Conservation (phyloP, 1,140 invertebrate genomes). For the Yoshiicerus persimilis region DNA sequence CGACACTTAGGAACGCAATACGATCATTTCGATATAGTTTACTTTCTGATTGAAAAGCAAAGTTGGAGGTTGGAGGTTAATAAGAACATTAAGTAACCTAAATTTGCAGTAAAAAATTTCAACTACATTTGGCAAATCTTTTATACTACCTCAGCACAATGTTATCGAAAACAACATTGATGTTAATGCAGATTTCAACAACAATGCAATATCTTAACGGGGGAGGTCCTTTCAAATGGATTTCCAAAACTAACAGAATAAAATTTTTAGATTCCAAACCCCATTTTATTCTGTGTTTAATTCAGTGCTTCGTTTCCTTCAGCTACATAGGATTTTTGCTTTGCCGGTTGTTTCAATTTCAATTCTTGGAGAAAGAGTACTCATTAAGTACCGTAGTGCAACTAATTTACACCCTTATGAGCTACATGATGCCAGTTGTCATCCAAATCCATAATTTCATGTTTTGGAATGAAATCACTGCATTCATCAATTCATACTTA, state of each 20-base stretch:
- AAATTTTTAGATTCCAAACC: background rate
- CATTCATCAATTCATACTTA: constrained; percentile 5
- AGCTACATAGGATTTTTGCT: background rate
- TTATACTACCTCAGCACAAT: background rate
- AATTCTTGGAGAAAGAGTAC: background rate
- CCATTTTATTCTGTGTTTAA: background rate
- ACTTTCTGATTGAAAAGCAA: too few relatives aligned
- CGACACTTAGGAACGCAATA: too few relatives aligned
- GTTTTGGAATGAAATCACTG: background rate
- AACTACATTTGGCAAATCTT: too few relatives aligned
- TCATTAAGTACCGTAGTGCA: background rate
- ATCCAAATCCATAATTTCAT: background rate
- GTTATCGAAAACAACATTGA: background rate
- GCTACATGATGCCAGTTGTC: background rate
- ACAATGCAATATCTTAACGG: background rate
- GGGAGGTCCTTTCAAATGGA: background rate
- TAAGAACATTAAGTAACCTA: too few relatives aligned
- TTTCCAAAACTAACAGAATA: background rate
- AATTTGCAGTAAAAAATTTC: too few relatives aligned
- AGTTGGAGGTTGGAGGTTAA: too few relatives aligned
- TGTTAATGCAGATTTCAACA: background rate
- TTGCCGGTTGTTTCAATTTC: background rate
- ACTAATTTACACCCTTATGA: background rate
- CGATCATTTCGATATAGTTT: too few relatives aligned
- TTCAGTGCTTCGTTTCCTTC: background rate